Base-by-base conservation (phyloP, 2,888 invertebrate genomes). In the Fragum sueziense region DNA sequence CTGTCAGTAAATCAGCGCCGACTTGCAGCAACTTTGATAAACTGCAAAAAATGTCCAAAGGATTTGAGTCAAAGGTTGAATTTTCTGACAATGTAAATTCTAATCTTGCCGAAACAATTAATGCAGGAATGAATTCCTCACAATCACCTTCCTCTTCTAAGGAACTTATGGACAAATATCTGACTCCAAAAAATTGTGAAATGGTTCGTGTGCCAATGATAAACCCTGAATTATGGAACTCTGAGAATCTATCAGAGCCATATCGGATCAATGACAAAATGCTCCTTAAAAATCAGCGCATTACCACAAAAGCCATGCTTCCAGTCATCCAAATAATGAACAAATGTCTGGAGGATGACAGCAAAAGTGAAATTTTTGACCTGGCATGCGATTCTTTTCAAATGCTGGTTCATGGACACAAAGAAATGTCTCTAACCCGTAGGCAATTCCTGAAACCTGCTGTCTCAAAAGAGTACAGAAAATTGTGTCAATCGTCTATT, bases 91-190 rank as follows among this genome's bases (percentile, higher is more conserved):
- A 57, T 27, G 27, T 57, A 20, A 25, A 57, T n/a, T 25, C 27
- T 27, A 7, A 57, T 25, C 27, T 27, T 0, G 57, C 57, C 9
- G 9, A 57, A 25, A 57, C 47, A 3, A 57, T 57, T 2, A 25
- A 57, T 27, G 1, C 57, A 0, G 57, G 57, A 25, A 27, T 57
- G 57, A 57, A 25, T 9, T 57, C 57, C 0, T 27, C 1, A 7
- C 57, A 57, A 7, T 27, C 57, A 14, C 57, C 4, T 7, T 27
- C 57, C 25, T 25, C 57, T 27, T 57, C 27, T 29, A 57, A 57
- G 7, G 57, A 57, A 9, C 27, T 57, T 25, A 57, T 57, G 57
- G 57, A 57, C 27, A 57, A 57, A 57, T 57, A 57, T 57, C 57
- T 57, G 7, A 20, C 20, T 1, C 57, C 57, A 7, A 25, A 29